Conservation (phyloP, 2,797 vertebrate species). For the Leuciscus waleckii region DNA sequence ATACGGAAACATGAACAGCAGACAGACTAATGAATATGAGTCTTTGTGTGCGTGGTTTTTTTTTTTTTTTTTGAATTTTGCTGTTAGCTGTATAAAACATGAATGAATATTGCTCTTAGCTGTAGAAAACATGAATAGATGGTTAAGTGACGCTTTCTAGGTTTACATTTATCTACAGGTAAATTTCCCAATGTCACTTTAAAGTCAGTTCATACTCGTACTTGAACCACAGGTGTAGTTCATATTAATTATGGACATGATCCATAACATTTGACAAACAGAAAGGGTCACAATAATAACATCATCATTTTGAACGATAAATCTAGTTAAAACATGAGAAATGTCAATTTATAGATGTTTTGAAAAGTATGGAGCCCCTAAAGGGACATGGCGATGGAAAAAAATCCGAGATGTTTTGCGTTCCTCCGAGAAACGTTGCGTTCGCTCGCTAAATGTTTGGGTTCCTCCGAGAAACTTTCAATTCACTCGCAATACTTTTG, state of each 20-base stretch:
- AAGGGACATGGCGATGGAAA: neutral
- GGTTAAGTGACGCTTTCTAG: neutral
- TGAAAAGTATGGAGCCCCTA: neutral
- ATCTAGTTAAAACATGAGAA: neutral
- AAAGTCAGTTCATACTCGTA: neutral
- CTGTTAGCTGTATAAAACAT: constrained; percentile 7
- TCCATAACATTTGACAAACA: neutral
- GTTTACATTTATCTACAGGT: neutral
- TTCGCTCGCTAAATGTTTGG: neutral
- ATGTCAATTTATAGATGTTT: neutral
- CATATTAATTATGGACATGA: neutral
- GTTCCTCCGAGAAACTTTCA: neutral
- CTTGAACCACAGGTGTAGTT: neutral
- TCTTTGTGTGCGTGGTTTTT: neutral
- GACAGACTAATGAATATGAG: neutral
- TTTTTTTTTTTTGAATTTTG: neutral
- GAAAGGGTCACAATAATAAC: neutral
- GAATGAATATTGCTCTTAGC: neutral
- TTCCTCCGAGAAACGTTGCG: neutral
- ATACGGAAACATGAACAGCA: neutral
- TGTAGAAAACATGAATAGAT: constrained; percentile 17
- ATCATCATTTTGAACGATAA: neutral
- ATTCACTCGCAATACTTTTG: neutral
- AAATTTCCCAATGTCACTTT: neutral
- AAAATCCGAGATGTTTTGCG: too few relatives aligned